These are phyloP conservation scores for Sphaerophoria taeniata DNA, from an alignment of 2,888 invertebrate genomes.

Conservation along the genomic window DNA sequence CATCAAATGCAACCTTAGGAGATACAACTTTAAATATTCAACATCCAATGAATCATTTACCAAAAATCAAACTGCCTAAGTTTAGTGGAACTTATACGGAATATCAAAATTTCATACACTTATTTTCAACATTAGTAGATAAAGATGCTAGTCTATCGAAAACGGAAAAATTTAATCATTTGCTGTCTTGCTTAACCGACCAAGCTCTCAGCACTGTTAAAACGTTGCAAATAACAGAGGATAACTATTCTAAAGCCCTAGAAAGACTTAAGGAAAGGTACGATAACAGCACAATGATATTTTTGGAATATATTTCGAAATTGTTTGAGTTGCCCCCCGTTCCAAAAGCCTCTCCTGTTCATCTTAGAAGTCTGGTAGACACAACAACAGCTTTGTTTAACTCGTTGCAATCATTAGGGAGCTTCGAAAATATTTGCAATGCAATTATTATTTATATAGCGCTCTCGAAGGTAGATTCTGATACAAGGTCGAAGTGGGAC, in stretches of 20 bases:
- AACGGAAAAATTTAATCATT: slow-evolving; percentile 26
- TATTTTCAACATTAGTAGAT: slow-evolving; percentile 12
- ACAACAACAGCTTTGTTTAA: slow-evolving; percentile 21
- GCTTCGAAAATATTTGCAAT: background rate
- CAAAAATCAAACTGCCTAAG: too few relatives aligned
- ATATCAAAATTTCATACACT: background rate
- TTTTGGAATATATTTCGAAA: slow-evolving; percentile 15
- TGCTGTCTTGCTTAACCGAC: slow-evolving; percentile 25
- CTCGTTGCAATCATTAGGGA: slow-evolving; percentile 1
- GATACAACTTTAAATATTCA: too few relatives aligned
- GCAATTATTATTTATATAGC: background rate
- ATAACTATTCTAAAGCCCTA: slow-evolving; percentile 27
- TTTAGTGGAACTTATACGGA: too few relatives aligned
- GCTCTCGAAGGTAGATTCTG: background rate
- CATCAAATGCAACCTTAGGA: too few relatives aligned
- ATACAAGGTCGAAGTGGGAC: background rate
- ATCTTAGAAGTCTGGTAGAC: slow-evolving; percentile 13
- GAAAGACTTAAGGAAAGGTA: slow-evolving; percentile 28
- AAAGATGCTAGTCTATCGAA: slow-evolving; percentile 12
- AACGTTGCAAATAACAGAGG: slow-evolving; percentile 25
- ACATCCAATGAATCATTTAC: too few relatives aligned
- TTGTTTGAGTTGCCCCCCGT: slow-evolving; percentile 21
- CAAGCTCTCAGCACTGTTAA: slow-evolving; percentile 23
- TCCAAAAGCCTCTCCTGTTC: background rate
- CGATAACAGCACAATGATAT: slow-evolving; percentile 16